Evolutionary conservation across 2,797 vertebrate genomes (phyloP).

Genomic region (Meda fulgida): DNA sequence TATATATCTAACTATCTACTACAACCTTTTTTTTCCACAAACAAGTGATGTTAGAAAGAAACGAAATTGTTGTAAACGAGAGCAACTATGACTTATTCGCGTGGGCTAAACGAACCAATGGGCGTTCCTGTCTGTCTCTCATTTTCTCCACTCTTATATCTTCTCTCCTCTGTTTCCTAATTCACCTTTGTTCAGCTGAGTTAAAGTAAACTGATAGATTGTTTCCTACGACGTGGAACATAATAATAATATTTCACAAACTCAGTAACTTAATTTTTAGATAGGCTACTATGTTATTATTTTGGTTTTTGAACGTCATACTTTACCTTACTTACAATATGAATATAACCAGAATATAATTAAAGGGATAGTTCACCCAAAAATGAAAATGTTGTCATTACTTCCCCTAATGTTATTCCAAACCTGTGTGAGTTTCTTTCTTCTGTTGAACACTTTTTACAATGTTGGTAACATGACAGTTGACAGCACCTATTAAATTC

Average conservation of each 20-base stretch:
- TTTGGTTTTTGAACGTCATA: neutral
- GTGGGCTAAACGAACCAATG: neutral
- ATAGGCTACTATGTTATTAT: neutral
- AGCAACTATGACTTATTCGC: neutral
- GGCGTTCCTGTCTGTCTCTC: slow-evolving; percentile 14
- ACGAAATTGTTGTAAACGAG: neutral
- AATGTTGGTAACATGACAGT: too few species aligned
- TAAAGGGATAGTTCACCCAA: too few species aligned
- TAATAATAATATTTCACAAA: neutral
- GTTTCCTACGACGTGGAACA: neutral
- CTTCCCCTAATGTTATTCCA: too few species aligned
- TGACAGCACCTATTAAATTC: too few species aligned
- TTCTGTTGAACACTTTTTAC: too few species aligned
- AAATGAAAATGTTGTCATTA: too few species aligned
- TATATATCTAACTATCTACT: neutral
- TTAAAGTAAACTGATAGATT: neutral
- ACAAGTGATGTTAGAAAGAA: neutral
- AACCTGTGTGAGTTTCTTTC: too few species aligned
- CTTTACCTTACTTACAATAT: neutral
- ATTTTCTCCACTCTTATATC: neutral
- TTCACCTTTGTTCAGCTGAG: neutral
- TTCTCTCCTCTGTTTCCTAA: neutral
- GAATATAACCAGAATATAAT: neutral
- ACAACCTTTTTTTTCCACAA: neutral
- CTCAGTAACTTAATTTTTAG: neutral